Evolutionary conservation across 2,113 vertebrate species (phyloP).

Genomic region (Isurus oxyrinchus): DNA sequence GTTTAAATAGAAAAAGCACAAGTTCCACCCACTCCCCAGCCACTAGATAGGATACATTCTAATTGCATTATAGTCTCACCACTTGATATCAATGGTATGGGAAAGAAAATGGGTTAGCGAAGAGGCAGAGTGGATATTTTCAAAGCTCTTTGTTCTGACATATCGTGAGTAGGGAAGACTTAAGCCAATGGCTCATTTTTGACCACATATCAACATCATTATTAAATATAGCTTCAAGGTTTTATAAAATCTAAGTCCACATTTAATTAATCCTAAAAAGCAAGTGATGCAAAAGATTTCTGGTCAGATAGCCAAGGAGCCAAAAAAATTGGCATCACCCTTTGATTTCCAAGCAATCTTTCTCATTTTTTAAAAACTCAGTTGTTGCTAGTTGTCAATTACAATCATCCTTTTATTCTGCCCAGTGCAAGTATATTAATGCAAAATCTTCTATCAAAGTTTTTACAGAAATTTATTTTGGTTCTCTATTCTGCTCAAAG

Average conservation of each 20-base stretch:
- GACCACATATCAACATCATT: not conserved
- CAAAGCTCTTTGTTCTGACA: not conserved
- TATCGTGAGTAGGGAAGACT: not conserved
- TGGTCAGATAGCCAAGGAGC: not conserved
- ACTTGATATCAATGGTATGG: not conserved
- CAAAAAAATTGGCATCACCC: not conserved
- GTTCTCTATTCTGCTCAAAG: not conserved
- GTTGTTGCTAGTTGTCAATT: not conserved
- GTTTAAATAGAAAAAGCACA: not conserved
- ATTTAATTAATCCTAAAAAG: not conserved
- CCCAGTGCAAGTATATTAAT: not conserved
- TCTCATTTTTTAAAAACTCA: not conserved
- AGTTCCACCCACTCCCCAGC: not conserved
- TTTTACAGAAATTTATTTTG: not conserved
- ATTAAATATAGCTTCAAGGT: not conserved
- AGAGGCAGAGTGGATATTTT: not conserved
- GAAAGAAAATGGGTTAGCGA: not conserved
- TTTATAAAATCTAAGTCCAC: not conserved
- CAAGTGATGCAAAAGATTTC: not conserved
- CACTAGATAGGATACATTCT: not conserved
- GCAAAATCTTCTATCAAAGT: not conserved
- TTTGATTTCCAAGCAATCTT: not conserved
- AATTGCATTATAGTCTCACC: not conserved
- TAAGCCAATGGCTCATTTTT: not conserved
- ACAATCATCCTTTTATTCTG: not conserved